Percentiles rank a stretch among this genome's conserved stretches.
These are phyloP conservation scores for Zaprionus nigranus DNA, from an alignment of 1,140 invertebrate species.

Conservation along the genomic window DNA sequence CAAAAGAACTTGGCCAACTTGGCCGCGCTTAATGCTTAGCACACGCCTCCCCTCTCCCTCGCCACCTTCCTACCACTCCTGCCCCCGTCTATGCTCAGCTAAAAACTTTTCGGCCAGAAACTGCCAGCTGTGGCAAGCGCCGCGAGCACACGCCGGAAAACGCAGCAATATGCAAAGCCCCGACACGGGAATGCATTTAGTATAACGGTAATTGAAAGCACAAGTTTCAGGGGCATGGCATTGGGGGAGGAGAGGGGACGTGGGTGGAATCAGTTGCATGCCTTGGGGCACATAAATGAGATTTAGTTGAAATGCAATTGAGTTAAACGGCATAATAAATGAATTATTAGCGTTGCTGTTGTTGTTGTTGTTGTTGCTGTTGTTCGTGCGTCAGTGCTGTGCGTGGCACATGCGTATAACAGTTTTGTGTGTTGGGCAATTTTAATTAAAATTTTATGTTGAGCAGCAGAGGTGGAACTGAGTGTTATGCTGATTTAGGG, in stretches of 20 bases:
- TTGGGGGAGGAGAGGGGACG: no score
- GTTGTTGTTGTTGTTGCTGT: not conserved
- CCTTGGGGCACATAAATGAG: conserved; percentile 18
- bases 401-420: not conserved
- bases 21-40: not conserved
- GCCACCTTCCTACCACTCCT: not conserved
- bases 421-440: not conserved
- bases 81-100: not conserved
- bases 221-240: conserved; percentile 2
- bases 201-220: conserved; percentile 50
- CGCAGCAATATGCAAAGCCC: conserved; percentile 30
- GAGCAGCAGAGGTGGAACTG: not conserved
- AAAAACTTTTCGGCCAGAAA: conserved; percentile 28
- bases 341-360: not conserved
- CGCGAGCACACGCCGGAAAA: conserved; percentile 18
- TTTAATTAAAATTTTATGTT: not conserved
- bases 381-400: not conserved
- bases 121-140: conserved; percentile 21
- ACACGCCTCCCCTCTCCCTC: not conserved
- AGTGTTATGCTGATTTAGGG: not conserved
- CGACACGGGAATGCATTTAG: conserved; percentile 48
- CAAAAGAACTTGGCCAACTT: not conserved
- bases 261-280: conserved; percentile 1
- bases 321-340: conserved; percentile 11
- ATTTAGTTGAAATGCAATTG: conserved; percentile 24